Evolutionary conservation across 2,888 invertebrate species (phyloP).

Genomic region (Cremastobaeus sp.): DNA sequence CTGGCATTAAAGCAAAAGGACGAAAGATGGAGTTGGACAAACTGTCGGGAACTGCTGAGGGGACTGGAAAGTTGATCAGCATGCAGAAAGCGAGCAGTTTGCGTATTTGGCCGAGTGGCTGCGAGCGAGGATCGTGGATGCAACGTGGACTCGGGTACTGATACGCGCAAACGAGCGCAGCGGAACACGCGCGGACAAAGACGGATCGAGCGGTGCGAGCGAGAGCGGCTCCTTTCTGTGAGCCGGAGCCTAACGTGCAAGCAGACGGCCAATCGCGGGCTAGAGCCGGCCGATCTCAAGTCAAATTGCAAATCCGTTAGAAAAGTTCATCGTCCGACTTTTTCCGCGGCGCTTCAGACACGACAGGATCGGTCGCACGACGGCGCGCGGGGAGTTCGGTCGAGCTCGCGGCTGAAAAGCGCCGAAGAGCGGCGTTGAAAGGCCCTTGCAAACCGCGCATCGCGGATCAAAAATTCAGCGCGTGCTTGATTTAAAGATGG

Average conservation of each 20-base stretch:
- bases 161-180: conserved; percentile 25
- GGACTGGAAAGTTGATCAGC: too few species aligned
- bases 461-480: conserved; percentile 26
- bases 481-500: conserved; percentile 40
- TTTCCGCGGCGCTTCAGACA: conserved; percentile 27
- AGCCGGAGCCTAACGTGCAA: conserved; percentile 32
- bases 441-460: too few species aligned
- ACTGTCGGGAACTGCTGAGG: too few species aligned
- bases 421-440: too few species aligned
- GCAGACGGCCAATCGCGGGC: conserved; percentile 29
- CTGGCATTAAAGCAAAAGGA: too few species aligned
- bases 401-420: too few species aligned
- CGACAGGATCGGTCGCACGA: too few species aligned
- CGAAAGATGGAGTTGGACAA: too few species aligned
- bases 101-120: background rate
- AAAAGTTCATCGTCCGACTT: conserved; percentile 51
- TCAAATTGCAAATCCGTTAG: conserved; percentile 53
- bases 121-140: conserved; percentile 33
- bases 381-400: too few species aligned
- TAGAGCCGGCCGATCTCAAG: conserved; percentile 23
- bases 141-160: conserved; percentile 22
- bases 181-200: conserved; percentile 30
- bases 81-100: too few species aligned
- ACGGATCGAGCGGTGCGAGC: conserved; percentile 16
- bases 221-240: conserved; percentile 27